Evolutionary conservation across 1,140 invertebrate species (phyloP).

Genomic region (Eupeodes corollae): DNA sequence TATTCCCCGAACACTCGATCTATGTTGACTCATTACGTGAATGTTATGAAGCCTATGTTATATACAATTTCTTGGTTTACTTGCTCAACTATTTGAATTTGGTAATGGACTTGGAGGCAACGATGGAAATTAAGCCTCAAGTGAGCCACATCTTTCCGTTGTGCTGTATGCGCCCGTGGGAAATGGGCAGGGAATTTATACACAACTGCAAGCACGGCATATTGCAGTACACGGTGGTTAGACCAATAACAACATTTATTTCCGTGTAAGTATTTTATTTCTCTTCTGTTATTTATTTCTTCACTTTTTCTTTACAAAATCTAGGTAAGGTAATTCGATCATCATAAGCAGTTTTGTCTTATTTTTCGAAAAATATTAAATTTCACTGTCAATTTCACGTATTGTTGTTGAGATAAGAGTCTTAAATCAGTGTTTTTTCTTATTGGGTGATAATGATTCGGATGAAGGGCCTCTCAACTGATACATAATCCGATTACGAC

Average conservation of each 20-base stretch:
- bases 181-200: slow-evolving; percentile 84
- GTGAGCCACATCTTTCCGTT: slow-evolving; percentile 75
- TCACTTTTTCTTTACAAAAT: background rate
- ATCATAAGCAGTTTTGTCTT: too few species aligned
- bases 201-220: slow-evolving; percentile 94
- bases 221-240: slow-evolving; percentile 82
- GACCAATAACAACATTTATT: slow-evolving; percentile 77
- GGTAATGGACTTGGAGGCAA: slow-evolving; percentile 67
- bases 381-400: too few species aligned
- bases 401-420: too few species aligned
- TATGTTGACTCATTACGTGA: slow-evolving; percentile 87
- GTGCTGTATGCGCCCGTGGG: slow-evolving; percentile 74
- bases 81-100: slow-evolving; percentile 81
- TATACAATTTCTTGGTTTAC: slow-evolving; percentile 96
- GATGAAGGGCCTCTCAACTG: too few species aligned
- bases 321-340: too few species aligned
- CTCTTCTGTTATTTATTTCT: background rate
- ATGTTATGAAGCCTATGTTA: slow-evolving; percentile 94
- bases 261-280: slow-evolving; percentile 59
- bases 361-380: too few species aligned
- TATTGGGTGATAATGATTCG: too few species aligned
- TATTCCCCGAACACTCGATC: slow-evolving; percentile 73
- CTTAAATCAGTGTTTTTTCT: too few species aligned
- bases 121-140: slow-evolving; percentile 72
- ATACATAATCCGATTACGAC: too few species aligned